Base-by-base conservation (phyloP, 2,113 vertebrate genomes). In the Carettochelys insculpta region DNA sequence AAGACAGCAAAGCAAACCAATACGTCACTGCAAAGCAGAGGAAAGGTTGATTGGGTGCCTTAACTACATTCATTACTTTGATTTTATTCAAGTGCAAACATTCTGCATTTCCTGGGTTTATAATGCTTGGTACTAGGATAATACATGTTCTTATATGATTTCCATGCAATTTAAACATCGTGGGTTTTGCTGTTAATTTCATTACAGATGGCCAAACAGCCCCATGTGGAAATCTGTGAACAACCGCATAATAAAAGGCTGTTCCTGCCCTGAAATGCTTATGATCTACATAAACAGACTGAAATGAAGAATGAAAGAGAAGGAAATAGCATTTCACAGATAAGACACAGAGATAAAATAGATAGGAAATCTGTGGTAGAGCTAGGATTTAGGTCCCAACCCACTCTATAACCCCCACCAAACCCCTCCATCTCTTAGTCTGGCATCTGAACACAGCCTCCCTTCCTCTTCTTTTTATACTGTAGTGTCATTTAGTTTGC, bases 251-350 rank as follows among this genome's bases (percentile, higher is more conserved):
- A 6, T 6, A 3, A 1, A 61, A 90, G 56, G 34, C 17, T n/a
- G 34, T n/a, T 65, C 34, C 10, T 41, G 2, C 47, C 50, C 80
- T 12, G 34, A 54, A 47, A 14, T 50, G 34, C 47, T 48, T 82
- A n/a, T 29, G n/a, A 19, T 22, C 14, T 43, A 43, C 24, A 25
- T 4, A 73, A 80, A 76, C 10, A 8, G 19, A 24, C 0, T 5
- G n/a, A 25, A 0, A 0, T 43, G 13, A 25, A 41, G 77, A 87
- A 24, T 11, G 19, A 31, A 20, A 11, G 53, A 73, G 43, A 75
- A 29, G 71, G 13, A 45, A 75, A 43, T 43, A 45, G 8, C 2
- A 0, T 48, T 89, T 85, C 27, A 50, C 50, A 58, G 50, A 31
- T 14, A 48, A 61, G 17, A 31, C 61, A 45, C 8, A 34, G 41